Percentiles rank a stretch among this genome's conserved stretches.
Evolutionary conservation across 2,797 vertebrate genomes (phyloP).

Genomic region (Denticeps clupeoides): DNA sequence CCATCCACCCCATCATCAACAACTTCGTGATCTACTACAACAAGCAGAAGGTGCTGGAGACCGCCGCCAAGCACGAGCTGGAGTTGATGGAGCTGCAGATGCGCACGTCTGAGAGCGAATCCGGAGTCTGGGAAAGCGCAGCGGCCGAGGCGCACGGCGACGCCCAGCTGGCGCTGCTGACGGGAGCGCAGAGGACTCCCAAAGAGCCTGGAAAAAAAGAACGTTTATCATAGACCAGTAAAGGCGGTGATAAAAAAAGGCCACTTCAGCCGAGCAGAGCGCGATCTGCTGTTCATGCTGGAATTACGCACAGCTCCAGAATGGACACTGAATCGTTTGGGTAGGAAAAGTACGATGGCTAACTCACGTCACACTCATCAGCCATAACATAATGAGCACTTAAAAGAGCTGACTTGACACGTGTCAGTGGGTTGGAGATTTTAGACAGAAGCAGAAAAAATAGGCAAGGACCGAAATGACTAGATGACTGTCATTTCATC

Average conservation of each 20-base stretch:
- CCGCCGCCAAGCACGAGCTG: constrained; percentile 84
- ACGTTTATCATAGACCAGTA: constrained; percentile 21
- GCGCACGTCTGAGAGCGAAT: constrained; percentile 13
- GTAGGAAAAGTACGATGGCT: too few species aligned
- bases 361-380: too few species aligned
- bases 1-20: constrained; percentile 96
- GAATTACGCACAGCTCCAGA: too few species aligned
- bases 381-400: too few species aligned
- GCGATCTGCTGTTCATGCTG: not conserved
- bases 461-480: too few species aligned
- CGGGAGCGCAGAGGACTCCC: constrained; percentile 62
- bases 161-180: constrained; percentile 65
- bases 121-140: constrained; percentile 19
- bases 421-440: too few species aligned
- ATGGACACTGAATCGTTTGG: too few species aligned
- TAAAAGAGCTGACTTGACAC: too few species aligned
- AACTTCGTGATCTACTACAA: constrained; percentile 96
- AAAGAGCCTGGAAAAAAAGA: constrained; percentile 41
- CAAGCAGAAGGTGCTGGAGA: constrained; percentile 88
- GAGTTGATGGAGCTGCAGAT: constrained; percentile 85
- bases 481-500: too few species aligned
- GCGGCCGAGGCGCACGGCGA: constrained; percentile 58
- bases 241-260: constrained; percentile 1
- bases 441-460: too few species aligned
- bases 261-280: not conserved